These are phyloP conservation scores for Polyodon spathula DNA, from an alignment of 2,113 vertebrate species.

Conservation along the genomic window DNA sequence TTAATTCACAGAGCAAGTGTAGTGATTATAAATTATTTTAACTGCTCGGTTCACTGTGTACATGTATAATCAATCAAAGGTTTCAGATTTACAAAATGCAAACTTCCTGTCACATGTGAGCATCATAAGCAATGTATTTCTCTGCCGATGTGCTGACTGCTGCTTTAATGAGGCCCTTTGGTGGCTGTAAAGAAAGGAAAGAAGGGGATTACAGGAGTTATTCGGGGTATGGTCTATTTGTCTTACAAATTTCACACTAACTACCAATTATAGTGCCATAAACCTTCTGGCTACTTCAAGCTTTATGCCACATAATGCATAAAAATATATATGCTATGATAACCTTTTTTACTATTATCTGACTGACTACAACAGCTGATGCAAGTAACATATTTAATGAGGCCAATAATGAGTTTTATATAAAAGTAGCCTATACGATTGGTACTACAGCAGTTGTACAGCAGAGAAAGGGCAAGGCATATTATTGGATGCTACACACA, in stretches of 20 bases:
- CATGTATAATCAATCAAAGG: slow-evolving; percentile 74
- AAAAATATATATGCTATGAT: slow-evolving; percentile 65
- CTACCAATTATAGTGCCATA: slow-evolving; percentile 89
- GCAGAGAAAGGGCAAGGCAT: slow-evolving; percentile 64
- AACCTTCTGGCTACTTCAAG: slow-evolving; percentile 80
- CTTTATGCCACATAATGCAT: slow-evolving; percentile 68
- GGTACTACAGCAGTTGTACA: slow-evolving; percentile 64
- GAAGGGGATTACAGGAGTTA: slow-evolving; percentile 69
- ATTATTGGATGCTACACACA: slow-evolving; percentile 48
- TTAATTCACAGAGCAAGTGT: slow-evolving; percentile 8
- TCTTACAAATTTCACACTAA: slow-evolving; percentile 94
- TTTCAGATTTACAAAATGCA: slow-evolving; percentile 81
- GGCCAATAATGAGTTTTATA: slow-evolving; percentile 82
- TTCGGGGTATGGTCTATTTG: slow-evolving; percentile 83
- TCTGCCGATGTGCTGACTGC: slow-evolving; percentile 70
- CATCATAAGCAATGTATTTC: slow-evolving; percentile 67
- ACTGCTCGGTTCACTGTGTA: slow-evolving; percentile 63
- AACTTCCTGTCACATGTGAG: slow-evolving; percentile 73
- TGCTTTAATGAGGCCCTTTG: slow-evolving; percentile 84
- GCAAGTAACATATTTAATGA: slow-evolving; percentile 82
- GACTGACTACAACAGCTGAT: slow-evolving; percentile 70
- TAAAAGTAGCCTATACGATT: slow-evolving; percentile 76
- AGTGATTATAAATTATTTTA: slow-evolving; percentile 13
- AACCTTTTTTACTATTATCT: slow-evolving; percentile 67
- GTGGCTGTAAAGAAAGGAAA: slow-evolving; percentile 79